Evolutionary conservation across 2,888 invertebrate genomes (phyloP).

Genomic region (Argynnis bischoffii): DNA sequence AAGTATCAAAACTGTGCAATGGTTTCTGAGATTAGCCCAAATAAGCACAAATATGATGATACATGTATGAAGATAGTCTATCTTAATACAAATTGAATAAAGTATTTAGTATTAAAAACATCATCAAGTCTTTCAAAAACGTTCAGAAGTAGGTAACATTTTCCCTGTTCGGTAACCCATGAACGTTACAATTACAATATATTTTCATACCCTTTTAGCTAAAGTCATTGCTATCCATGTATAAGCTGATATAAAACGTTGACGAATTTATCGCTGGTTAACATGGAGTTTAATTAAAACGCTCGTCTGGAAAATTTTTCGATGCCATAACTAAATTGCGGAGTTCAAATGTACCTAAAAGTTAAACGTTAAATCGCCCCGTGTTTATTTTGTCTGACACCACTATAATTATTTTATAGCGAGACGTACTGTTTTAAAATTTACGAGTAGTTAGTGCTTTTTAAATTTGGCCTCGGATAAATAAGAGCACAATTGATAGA

Average conservation of each 20-base stretch:
- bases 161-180: too few relatives aligned
- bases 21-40: too few relatives aligned
- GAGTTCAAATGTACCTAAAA: constrained; percentile 9
- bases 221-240: not conserved
- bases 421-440: constrained; percentile 15
- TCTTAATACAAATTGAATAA: too few relatives aligned
- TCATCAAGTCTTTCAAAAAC: too few relatives aligned
- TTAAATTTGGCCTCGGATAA: not conserved
- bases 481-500: too few relatives aligned
- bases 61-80: too few relatives aligned
- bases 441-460: constrained; percentile 4
- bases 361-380: constrained; percentile 17
- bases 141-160: too few relatives aligned
- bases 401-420: constrained; percentile 17
- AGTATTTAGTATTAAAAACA: too few relatives aligned
- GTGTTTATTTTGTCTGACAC: constrained; percentile 15
- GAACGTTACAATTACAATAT: too few relatives aligned
- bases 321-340: constrained; percentile 29
- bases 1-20: too few relatives aligned
- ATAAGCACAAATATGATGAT: too few relatives aligned
- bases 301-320: constrained; percentile 29
- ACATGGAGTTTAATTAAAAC: constrained; percentile 36
- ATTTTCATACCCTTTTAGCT: too few relatives aligned
- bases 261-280: constrained; percentile 33
- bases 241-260: constrained; percentile 26